A percentile compares a stretch with the other conserved stretches of the same genome.
Evolutionary conservation across 2,888 invertebrate genomes (phyloP).

Genomic region (Platerodrilus igneus): DNA sequence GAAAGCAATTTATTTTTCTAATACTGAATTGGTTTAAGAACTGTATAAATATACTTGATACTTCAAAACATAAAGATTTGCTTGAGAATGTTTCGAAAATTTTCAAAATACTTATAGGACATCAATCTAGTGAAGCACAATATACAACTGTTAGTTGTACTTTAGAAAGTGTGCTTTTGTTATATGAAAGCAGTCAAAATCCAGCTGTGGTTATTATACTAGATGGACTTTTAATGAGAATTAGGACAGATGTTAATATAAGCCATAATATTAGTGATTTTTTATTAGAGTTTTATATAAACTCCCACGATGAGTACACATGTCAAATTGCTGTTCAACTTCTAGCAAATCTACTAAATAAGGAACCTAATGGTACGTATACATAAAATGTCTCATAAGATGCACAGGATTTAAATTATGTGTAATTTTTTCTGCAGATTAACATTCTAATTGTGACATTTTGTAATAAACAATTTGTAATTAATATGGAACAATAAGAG

Average conservation of each 20-base stretch:
- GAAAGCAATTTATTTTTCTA: slow-evolving; percentile 47
- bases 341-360: slow-evolving; percentile 58
- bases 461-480: no score
- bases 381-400: no score
- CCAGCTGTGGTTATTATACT: slow-evolving; percentile 47
- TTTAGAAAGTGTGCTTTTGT: slow-evolving; percentile 35
- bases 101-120: slow-evolving; percentile 47
- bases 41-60: slow-evolving; percentile 14
- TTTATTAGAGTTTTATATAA: slow-evolving; percentile 38
- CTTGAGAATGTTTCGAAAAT: slow-evolving; percentile 46
- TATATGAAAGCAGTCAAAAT: slow-evolving; percentile 41
- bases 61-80: slow-evolving; percentile 30
- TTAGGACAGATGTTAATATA: slow-evolving; percentile 47
- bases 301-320: slow-evolving; percentile 21
- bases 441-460: no score
- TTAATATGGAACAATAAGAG: no score
- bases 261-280: slow-evolving; percentile 38
- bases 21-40: slow-evolving; percentile 40
- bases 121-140: slow-evolving; percentile 47
- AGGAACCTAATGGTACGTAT: slow-evolving; percentile 39
- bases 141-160: slow-evolving; percentile 47
- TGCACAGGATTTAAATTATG: no score
- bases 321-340: slow-evolving; percentile 50
- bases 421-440: no score
- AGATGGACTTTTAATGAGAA: slow-evolving; percentile 53